Evolutionary conservation across 2,888 invertebrate species (phyloP).

Genomic region (Drosophila nigritarsus): DNA sequence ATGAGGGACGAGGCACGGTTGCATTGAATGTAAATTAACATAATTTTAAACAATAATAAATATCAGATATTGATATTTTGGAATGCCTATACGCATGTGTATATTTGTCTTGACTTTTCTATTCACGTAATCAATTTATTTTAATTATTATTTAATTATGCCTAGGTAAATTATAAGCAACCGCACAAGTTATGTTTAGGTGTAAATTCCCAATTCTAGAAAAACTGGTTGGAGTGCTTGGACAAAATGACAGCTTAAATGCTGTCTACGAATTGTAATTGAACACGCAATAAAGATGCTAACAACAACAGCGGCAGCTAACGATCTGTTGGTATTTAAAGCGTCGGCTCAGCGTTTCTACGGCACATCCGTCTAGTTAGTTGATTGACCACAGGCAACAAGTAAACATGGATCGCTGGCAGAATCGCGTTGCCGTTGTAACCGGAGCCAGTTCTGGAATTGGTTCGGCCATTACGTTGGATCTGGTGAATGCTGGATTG

Average conservation of each 20-base stretch:
- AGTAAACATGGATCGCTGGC: constrained; percentile 87
- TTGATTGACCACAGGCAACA: neutral
- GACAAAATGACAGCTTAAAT: constrained; percentile 25
- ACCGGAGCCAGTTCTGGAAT: constrained; percentile 89
- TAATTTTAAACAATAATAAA: too few species aligned
- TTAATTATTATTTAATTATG: too few species aligned
- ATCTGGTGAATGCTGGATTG: constrained; percentile 86
- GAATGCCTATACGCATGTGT: too few species aligned
- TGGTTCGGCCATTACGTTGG: constrained; percentile 86
- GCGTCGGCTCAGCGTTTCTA: neutral
- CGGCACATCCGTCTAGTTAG: neutral
- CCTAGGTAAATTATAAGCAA: neutral
- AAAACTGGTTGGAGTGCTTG: neutral
- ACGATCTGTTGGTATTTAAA: constrained; percentile 15
- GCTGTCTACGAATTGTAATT: constrained; percentile 14
- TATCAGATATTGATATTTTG: too few species aligned
- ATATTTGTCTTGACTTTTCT: neutral
- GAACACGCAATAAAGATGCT: neutral
- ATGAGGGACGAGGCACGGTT: too few species aligned
- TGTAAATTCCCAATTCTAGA: constrained; percentile 7
- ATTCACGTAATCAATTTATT: neutral
- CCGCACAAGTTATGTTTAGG: neutral
- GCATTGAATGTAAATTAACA: too few species aligned
- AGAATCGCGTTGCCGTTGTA: constrained; percentile 87
- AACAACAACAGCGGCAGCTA: neutral